Base-by-base conservation (phyloP, 2,113 vertebrate species). In the Equus quagga region DNA sequence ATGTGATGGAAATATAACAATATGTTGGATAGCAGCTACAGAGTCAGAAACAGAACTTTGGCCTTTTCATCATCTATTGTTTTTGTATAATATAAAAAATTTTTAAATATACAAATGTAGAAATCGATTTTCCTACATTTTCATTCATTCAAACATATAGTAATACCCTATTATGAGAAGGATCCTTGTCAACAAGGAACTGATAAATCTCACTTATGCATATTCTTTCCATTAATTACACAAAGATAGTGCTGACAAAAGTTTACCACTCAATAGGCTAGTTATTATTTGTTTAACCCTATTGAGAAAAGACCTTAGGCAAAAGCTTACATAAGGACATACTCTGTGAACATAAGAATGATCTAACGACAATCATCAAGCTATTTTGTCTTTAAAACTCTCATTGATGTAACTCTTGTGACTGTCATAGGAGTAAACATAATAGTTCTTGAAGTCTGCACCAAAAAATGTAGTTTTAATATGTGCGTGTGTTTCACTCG, bases 281-380 rank as follows among this genome's bases (percentile, higher is more conserved):
- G 31, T 58, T 89, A 51, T 60, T 4, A 72, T 65, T 95, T 96
- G 14, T 83, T 72, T 67, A 75, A 65, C 36, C 8, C 8, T 84
- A 13, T 19, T 70, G 4, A 33, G n/a, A 82, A 84, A 41, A 64
- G 2, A 91, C 65, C 0, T 41, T 64, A 80, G 24, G 3, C 51
- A 70, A 79, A 64, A 67, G 1, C 8, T 54, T 94, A 81, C 28
- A 23, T 41, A 31, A 92, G 2, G 13, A 76, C 3, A 89, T 28
- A 33, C 65, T 51, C n/a, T 24, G 13, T 21, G 6, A 56, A 60
- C 3, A 60, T 0, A 21, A 65, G 0, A 33, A 23, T 6, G 0
- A 81, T 0, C 67, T 69, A 14, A 78, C 0, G 54, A 89, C 89
- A 54, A 8, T 13, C 15, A 83, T 73, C 84, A 64, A 87, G 49